A percentile compares a stretch with the other conserved stretches of the same genome.
phyloP scores from a whole-genome alignment of 2,797 vertebrate genomes.

The Leptoclinus maculatus region DNA sequence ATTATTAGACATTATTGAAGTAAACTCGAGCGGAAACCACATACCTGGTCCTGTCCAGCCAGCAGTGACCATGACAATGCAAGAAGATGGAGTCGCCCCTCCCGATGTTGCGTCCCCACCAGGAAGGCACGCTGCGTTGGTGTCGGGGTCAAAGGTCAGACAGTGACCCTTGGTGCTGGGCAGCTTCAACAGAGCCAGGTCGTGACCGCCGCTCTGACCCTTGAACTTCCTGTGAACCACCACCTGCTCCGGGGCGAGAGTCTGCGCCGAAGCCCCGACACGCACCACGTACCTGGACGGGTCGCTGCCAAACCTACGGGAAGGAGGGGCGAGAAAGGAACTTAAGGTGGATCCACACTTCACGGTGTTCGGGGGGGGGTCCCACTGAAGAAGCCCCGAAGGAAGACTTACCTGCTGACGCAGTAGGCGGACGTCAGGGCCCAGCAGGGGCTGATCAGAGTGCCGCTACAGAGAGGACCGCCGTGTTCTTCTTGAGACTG shows the following conservation, averaged over 20 bases:
- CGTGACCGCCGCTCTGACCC: conserved; percentile 89
- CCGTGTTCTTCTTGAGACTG: conserved; percentile 82
- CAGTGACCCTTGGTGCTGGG: conserved; percentile 88
- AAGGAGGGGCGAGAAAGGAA: not conserved
- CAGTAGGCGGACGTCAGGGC: conserved; percentile 92
- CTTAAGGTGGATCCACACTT: not conserved
- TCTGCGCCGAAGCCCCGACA: conserved; percentile 87
- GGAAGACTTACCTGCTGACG: conserved; percentile 87
- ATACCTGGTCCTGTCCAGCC: conserved; percentile 90
- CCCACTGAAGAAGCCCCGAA: not conserved
- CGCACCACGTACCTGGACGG: conserved; percentile 86
- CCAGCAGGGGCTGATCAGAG: conserved; percentile 92
- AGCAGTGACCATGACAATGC: conserved; percentile 89
- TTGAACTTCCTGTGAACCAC: conserved; percentile 91
- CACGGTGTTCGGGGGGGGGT: not conserved
- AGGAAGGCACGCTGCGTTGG: conserved; percentile 90
- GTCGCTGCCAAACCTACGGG: conserved; percentile 86
- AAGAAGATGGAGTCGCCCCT: conserved; percentile 77
- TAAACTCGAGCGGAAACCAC: not conserved
- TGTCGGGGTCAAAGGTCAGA: conserved; percentile 86
- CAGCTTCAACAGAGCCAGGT: conserved; percentile 89
- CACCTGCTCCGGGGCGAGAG: conserved; percentile 84
- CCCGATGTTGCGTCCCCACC: conserved; percentile 72
- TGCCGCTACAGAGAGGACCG: conserved; percentile 89
- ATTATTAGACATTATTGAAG: not conserved